A percentile compares a stretch with the other conserved stretches of the same genome.
phyloP scores from a whole-genome alignment of 2,797 vertebrate species.

The Phrynocephalus guinanensis region DNA sequence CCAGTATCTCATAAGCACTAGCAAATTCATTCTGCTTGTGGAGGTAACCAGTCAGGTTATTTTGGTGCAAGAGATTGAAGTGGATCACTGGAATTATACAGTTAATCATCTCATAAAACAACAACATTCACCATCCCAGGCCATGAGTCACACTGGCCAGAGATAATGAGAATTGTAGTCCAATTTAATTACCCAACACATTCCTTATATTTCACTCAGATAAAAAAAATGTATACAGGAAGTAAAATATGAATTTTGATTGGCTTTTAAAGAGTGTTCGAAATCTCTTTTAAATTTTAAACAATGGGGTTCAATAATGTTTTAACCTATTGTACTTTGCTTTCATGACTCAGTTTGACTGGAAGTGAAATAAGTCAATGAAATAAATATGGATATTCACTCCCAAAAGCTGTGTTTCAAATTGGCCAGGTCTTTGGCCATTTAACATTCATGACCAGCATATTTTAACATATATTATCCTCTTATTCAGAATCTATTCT shows the following conservation, averaged over 20 bases:
- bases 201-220: background rate
- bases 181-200: background rate
- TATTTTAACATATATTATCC: conserved; percentile 2
- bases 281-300: too few species aligned
- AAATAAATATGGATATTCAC: background rate
- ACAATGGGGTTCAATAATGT: background rate
- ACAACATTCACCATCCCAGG: background rate
- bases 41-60: too few species aligned
- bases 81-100: too few species aligned
- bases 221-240: too few species aligned
- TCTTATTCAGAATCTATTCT: too few species aligned
- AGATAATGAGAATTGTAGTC: background rate
- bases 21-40: too few species aligned
- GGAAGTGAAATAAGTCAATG: too few species aligned
- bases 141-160: background rate
- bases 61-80: too few species aligned
- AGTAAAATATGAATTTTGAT: too few species aligned
- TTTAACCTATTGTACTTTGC: background rate
- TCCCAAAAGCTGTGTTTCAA: too few species aligned
- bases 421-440: background rate
- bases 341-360: background rate
- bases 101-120: background rate
- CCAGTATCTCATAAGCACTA: too few species aligned
- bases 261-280: too few species aligned
- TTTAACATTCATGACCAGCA: background rate